Conservation (phyloP, 2,888 invertebrate species). For the Pomacea canaliculata region DNA sequence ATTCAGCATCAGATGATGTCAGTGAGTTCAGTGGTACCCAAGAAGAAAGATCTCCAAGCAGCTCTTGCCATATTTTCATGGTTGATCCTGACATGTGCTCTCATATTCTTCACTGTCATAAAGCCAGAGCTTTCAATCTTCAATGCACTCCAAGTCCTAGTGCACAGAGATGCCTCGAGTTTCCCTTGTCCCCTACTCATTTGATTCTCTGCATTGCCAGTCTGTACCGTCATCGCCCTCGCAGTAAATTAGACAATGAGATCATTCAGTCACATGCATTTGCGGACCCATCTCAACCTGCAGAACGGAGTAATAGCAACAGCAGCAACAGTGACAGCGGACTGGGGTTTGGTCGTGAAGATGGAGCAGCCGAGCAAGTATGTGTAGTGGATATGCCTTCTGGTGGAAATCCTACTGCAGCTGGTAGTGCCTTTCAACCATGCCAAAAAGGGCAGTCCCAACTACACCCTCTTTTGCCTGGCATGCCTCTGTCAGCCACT, state of each 20-base stretch:
- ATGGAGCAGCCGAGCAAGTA: slow-evolving; percentile 56
- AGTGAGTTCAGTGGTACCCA: slow-evolving; percentile 48
- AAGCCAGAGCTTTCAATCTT: slow-evolving; percentile 81
- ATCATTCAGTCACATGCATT: slow-evolving; percentile 60
- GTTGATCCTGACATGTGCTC: slow-evolving; percentile 88
- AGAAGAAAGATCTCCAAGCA: slow-evolving; percentile 52
- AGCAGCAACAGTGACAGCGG: slow-evolving; percentile 96
- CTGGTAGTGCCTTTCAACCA: slow-evolving; percentile 14
- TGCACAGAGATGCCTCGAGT: slow-evolving; percentile 82
- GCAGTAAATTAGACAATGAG: slow-evolving; percentile 55
- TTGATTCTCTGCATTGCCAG: slow-evolving; percentile 75
- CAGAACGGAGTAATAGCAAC: slow-evolving; percentile 74
- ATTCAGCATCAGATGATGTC: slow-evolving; percentile 43
- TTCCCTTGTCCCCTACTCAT: slow-evolving; percentile 85
- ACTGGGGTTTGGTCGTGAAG: slow-evolving; percentile 81
- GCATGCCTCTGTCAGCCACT: slow-evolving; percentile 38
- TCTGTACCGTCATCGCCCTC: slow-evolving; percentile 70
- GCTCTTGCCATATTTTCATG: slow-evolving; percentile 93
- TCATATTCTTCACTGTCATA: slow-evolving; percentile 83
- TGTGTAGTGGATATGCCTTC: slow-evolving; percentile 39
- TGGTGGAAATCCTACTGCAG: background rate
- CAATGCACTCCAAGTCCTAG: slow-evolving; percentile 71
- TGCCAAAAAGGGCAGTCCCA: slow-evolving; percentile 13
- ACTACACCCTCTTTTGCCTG: slow-evolving; percentile 44
- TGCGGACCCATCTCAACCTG: slow-evolving; percentile 49